Base-by-base conservation (phyloP, 2,888 invertebrate species). In the Agriopis leucophaearia region DNA sequence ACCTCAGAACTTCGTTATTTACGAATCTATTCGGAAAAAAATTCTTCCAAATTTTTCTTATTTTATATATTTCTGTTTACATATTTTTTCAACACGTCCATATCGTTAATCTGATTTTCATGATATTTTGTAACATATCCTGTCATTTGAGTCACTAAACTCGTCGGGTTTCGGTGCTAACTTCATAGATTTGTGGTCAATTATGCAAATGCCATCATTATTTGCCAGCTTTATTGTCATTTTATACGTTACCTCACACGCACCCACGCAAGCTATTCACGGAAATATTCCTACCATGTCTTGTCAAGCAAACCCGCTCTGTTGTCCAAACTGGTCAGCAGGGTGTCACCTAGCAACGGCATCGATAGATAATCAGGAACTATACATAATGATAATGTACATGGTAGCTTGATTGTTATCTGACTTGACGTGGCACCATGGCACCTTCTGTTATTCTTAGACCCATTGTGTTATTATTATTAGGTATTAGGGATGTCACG, bases 361-460 rank as follows among this genome's bases (percentile, higher is more conserved):
- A 48, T 55, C 54, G 47, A 54, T 54, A 44, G 18, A 45, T 55
- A 58, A 69, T 69, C 59, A 15, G 7, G 13, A 4, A n/a, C 55
- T 52, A 65, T 67, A 52, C 69, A 71, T 67, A n/a, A 68, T 67
- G 48, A 47, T 64, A 73, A 70, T 64, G 42, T 45, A 42, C 36
- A 7, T 4, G 48, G 52, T 6, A 40, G 9, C 3, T 6, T 10
- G 44, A 38, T 16, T 36, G 13, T 42, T 9, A 50, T 18, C 27
- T 48, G 12, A 8, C 10, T 54, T 36, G 47, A 47, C 47, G 27
- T 48, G 13, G 27, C 47, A 27, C 55, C 62, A 48, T 55, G 13
- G 10, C 38, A 48, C 48, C 54, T 27, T 38, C 16, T 13, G 7
- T 54, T 16, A 44, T 62, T 27, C 27, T 27, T 27, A 44, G 12